These are phyloP conservation scores for Parnassius mnemosyne DNA, from an alignment of 2,888 invertebrate species.

Conservation along the genomic window DNA sequence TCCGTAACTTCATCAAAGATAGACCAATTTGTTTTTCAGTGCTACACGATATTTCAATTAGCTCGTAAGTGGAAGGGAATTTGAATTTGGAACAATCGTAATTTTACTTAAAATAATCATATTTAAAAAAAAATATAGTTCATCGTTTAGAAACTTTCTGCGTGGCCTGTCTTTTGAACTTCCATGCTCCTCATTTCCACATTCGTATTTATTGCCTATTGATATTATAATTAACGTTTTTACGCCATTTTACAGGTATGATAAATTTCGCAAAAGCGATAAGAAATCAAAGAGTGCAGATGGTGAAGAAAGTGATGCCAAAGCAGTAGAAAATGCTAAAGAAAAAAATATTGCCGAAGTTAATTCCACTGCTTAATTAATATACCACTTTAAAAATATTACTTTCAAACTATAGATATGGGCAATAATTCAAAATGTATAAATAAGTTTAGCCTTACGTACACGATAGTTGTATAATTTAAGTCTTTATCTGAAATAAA, in stretches of 20 bases:
- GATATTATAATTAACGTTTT: too few relatives aligned
- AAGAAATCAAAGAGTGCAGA: slow-evolving; percentile 75
- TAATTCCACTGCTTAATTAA: slow-evolving; percentile 49
- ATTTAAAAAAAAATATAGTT: too few relatives aligned
- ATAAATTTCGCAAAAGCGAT: slow-evolving; percentile 84
- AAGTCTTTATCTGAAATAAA: neutral
- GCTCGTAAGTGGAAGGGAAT: too few relatives aligned
- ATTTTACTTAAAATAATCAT: too few relatives aligned
- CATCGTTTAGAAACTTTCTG: too few relatives aligned
- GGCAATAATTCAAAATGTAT: neutral
- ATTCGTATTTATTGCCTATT: too few relatives aligned
- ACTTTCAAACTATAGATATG: neutral
- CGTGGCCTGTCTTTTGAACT: too few relatives aligned
- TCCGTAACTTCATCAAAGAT: too few relatives aligned
- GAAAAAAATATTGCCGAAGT: slow-evolving; percentile 63
- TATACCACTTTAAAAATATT: neutral
- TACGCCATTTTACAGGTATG: slow-evolving; percentile 67
- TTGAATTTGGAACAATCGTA: too few relatives aligned
- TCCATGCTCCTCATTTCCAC: too few relatives aligned
- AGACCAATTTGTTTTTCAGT: too few relatives aligned
- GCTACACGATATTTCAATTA: too few relatives aligned
- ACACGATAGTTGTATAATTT: slow-evolving; percentile 3
- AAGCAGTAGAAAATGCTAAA: slow-evolving; percentile 51
- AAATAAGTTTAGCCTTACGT: neutral
- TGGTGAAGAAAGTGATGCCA: slow-evolving; percentile 57